Base-by-base conservation (phyloP, 1,140 invertebrate species). In the Holotrichia oblita region DNA sequence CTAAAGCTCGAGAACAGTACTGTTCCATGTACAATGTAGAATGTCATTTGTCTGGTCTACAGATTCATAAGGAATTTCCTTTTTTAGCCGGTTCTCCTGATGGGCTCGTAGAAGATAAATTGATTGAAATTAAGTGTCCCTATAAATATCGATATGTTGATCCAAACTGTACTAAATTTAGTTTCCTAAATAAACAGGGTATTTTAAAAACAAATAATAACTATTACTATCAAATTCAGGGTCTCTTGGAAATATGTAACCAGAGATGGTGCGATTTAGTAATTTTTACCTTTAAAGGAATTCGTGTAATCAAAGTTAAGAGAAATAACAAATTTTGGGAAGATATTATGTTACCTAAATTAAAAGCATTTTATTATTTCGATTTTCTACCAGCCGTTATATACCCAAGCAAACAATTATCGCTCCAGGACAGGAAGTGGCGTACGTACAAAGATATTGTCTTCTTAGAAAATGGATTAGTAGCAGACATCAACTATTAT, bases 111-210 rank as follows among this genome's bases (percentile, higher is more conserved):
- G 17, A n/a, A 6, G 14, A 55, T 55, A n/a, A 17, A 3, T 6
- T 55, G 14, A 55, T 55, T 55, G 48, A n/a, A 55, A 55, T 55
- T 44, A 44, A 44, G 14, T 55, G 48, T 55, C 48, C n/a, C n/a
- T n/a, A 55, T n/a, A 55, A n/a, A 55, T 55, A n/a, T 55, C 9
- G 48, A 55, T n/a, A 55, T 55, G 14, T 55, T 17, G 14, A n/a
- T 55, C 48, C 48, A 55, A 12, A 55, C 4, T 6, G 14, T 55
- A 4, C 48, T 55, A 6, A n/a, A 55, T 55, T 55, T n/a, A 17
- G 4, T 55, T 55, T 55, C 17, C 1, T 55, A 55, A n/a, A n/a
- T n/a, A n/a, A 12, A 17, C 3, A 55, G 14, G 48, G 48, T 6
- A n/a, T 4, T 17, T n/a, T 55, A 55, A 55, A 55, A 10, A 0